Base-by-base conservation (phyloP, 2,888 invertebrate species). In the Lacanobia wlatinum region DNA sequence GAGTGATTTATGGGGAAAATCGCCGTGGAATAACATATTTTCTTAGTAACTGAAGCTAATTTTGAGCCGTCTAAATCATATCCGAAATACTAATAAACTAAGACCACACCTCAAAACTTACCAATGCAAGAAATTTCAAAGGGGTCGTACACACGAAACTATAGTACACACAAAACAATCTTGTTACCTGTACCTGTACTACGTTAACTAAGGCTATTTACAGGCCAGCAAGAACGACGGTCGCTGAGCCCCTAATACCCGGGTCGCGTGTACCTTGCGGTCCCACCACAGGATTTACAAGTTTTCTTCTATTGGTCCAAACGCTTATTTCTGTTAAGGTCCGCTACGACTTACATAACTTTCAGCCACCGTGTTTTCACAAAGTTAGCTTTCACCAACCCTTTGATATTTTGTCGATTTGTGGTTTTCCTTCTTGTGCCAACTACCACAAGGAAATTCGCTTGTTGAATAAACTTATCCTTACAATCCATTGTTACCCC, bases 291-390 rank as follows among this genome's bases (percentile, higher is more conserved):
- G 93, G 95, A 94, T 94, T 95, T 93, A 91, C 90, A 94, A 95
- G 94, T 95, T 95, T 93, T 93, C 93, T 93, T 92, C 91, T 92
- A 93, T 94, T 92, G 92, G 91, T 88, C 89, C 90, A 89, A 92
- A 93, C 90, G 91, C 91, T 92, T 92, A 93, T 92, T 93, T 91
- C 91, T 88, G 90, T 90, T 88, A 89, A 87, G 88, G 85, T 84
- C 85, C 81, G 84, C 85, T 84, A 83, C 89, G 85, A 89, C 88
- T 91, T 90, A 88, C 84, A 82, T 84, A 91, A 92, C 88, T 92
- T 91, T 80, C 83, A 78, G 83, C 86, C 84, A 84, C 84, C 89
- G 86, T 90, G 89, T 91, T 91, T 90, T 89, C 88, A 83, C 84
- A 85, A 90, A 91, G 90, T 91, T 90, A 78, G 82, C 83, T 87